These are phyloP conservation scores for Parotia lawesii DNA, from an alignment of 2,113 vertebrate species.

Conservation along the genomic window DNA sequence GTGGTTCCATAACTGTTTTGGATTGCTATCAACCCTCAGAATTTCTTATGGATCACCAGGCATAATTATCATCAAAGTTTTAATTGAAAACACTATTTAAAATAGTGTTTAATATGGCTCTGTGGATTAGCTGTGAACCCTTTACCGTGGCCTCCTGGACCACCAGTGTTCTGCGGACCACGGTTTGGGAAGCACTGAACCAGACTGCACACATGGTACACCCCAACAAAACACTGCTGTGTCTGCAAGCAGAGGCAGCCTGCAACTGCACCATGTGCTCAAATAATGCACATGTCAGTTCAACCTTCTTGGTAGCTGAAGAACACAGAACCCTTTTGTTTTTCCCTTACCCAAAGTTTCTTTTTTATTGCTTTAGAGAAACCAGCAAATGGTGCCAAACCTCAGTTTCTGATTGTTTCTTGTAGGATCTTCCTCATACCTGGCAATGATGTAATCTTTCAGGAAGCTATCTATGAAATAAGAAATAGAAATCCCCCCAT, in stretches of 20 bases:
- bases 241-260: background rate
- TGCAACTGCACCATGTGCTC: background rate
- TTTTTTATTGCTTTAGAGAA: background rate
- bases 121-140: slow-evolving; percentile 4
- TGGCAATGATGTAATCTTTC: background rate
- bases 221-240: background rate
- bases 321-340: background rate
- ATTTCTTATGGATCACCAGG: slow-evolving; percentile 35
- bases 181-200: background rate
- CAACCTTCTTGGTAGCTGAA: background rate
- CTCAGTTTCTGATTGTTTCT: background rate
- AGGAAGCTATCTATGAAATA: background rate
- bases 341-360: background rate
- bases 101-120: slow-evolving; percentile 29
- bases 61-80: slow-evolving; percentile 37
- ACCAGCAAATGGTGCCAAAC: background rate
- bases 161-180: slow-evolving; percentile 26
- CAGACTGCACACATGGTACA: slow-evolving; percentile 29
- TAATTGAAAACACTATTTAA: slow-evolving; percentile 62
- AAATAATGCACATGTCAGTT: background rate
- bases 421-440: background rate
- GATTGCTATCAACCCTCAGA: slow-evolving; percentile 30
- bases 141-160: slow-evolving; percentile 36
- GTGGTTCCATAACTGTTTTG: slow-evolving; percentile 22
- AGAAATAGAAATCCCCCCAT: background rate